Evolutionary conservation across 2,797 vertebrate genomes (phyloP).

Genomic region (Malurus splendens): DNA sequence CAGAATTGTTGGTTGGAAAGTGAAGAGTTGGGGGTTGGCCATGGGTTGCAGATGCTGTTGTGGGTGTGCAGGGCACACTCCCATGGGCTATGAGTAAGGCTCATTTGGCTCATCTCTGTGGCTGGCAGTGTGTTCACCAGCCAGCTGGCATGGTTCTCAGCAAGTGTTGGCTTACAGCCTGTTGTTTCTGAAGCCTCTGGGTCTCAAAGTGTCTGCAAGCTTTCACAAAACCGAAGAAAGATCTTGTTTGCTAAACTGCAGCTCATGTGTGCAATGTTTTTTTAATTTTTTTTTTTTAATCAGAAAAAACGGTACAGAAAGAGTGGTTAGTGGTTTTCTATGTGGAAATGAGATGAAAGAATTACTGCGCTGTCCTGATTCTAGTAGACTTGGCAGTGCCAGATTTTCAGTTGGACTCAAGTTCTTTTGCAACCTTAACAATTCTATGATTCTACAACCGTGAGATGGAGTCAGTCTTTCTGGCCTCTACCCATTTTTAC

Average conservation of each 20-base stretch:
- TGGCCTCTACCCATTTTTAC: not conserved
- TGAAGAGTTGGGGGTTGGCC: accelerated
- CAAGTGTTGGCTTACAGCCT: not conserved
- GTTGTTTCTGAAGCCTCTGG: not conserved
- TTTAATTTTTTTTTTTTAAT: not conserved
- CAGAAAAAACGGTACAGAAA: not conserved
- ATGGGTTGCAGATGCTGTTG: not conserved
- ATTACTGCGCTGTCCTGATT: not conserved
- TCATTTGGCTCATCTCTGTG: not conserved
- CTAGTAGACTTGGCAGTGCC: not conserved
- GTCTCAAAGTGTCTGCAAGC: not conserved
- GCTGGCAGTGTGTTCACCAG: not conserved
- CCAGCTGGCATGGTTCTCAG: not conserved
- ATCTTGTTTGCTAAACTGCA: not conserved
- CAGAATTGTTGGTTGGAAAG: not conserved
- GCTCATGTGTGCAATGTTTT: not conserved
- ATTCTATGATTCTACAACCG: not conserved
- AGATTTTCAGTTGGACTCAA: not conserved
- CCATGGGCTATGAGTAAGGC: not conserved
- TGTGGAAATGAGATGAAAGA: not conserved
- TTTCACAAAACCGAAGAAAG: not conserved
- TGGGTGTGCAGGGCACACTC: not conserved
- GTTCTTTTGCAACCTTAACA: not conserved
- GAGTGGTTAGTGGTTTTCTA: not conserved
- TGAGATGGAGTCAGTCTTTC: not conserved